Evolutionary conservation across 2,797 vertebrate species (phyloP), one percentile per base, ranked within the genome.

Genomic region (Sparus aurata): DNA sequence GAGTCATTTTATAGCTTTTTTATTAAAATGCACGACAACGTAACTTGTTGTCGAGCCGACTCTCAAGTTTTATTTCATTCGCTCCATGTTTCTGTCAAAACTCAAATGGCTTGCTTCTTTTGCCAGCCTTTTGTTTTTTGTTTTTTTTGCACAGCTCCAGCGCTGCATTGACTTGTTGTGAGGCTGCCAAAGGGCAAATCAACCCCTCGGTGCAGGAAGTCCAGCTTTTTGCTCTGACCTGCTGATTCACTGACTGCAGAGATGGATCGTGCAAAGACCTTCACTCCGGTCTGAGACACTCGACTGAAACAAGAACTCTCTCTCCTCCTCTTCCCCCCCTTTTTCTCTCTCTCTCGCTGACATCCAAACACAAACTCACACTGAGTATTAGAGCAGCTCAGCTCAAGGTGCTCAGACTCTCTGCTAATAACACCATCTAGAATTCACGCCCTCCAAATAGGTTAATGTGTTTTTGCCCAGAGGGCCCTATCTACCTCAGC

Each of bases 401-500:
- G 80, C 85, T 90, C 85, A 91, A 93, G 93, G 90, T 94, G 85
- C 75, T 87, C 84, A 86, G 89, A 91, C 90, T 89, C 85, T 78
- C 91, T 85, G 89, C 92, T 95, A 95, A 95, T 95, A 95, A 94
- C 93, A 87, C 93, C 92, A 94, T 95, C 95, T 89, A 92, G 91
- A 95, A 95, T 93, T 94, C 93, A 94, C 91, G 77, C 89, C 91
- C 88, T 94, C 93, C 92, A 95, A 95, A 95, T 91, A 94, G 93
- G 94, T 95, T 95, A 94, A 95, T 95, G 95, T 94, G 90, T 93
- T 94, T 94, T 90, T 91, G 93, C 94, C 95, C 94, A 91, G 88
- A 91, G 94, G 95, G 94, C 86, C 89, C 91, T 74, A 91, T 93
- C 92, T 91, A 90, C 93, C 93, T 91, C 89, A 89, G 91, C 92